Base-by-base conservation (phyloP, 2,888 invertebrate genomes). In the Nomada hirtipes region DNA sequence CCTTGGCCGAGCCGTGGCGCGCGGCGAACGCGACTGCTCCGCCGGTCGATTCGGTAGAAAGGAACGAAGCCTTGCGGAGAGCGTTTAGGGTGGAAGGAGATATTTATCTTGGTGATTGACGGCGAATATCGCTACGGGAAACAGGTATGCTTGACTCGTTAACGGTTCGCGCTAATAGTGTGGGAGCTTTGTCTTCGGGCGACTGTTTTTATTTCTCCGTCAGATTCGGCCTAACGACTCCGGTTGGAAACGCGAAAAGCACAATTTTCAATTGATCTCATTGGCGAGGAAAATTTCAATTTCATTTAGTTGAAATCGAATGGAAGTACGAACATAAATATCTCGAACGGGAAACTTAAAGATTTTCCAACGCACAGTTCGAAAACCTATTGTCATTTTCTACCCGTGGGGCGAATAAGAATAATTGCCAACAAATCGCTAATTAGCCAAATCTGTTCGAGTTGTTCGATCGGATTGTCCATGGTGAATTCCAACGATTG, bases 381-480 rank as follows among this genome's bases (percentile, higher is more conserved):
- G 29, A 29, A 4, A 29, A 4, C 29, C 29, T 4, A 29, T 29
- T 3, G 36, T 36, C 36, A 7, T 36, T 4, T 36, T 36, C 36
- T 7, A 36, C 7, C 36, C 36, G 1, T 7, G 36, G 36, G 36
- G 7, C 36, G 0, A 7, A 36, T 7, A 7, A 36, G 36, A 36
- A 36, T 4, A 36, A 36, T 36, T 36, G 36, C 26, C 57, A 20
- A 57, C 26, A 23, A 3, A 26, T 57, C 23, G 23, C 23, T 57
- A 20, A 47, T 53, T 65, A 36, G n/a, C 7, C 11, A 29, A 73
- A 13, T 29, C 23, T 36, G 36, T 20, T 29, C 15, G 57, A 68
- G 79, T 74, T 70, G 44, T 65, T 53, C 29, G 60, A 59, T 59
- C 63, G 61, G 65, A 77, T 72, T 73, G 68, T 76, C 76, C 52